phyloP scores from a whole-genome alignment of 2,888 invertebrate species.

The Eupithecia pulchellata region DNA sequence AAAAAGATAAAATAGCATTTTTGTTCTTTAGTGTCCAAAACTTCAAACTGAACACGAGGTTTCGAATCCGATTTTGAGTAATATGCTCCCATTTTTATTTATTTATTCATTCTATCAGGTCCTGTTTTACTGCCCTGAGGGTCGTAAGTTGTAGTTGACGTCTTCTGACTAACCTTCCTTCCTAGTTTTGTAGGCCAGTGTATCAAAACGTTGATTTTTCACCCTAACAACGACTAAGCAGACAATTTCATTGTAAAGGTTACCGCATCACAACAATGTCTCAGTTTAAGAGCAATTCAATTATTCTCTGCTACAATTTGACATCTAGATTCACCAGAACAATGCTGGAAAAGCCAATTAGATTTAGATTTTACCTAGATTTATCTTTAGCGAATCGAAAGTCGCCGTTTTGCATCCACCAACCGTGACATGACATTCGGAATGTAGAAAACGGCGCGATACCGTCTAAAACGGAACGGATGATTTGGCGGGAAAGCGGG shows the following conservation, averaged over 20 bases:
- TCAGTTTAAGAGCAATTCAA: conserved; percentile 14
- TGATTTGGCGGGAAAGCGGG: conserved; percentile 64
- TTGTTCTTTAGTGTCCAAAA: no score
- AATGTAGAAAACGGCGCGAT: conserved; percentile 54
- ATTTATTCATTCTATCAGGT: no score
- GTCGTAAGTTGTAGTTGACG: no score
- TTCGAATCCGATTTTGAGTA: no score
- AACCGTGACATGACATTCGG: conserved; percentile 66
- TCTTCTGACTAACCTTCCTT: no score
- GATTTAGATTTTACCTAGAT: conserved; percentile 49
- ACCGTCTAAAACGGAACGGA: conserved; percentile 45
- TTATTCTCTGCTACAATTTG: conserved; percentile 21
- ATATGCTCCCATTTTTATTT: no score
- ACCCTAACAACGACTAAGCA: background rate
- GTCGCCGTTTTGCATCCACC: conserved; percentile 62
- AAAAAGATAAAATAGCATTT: no score
- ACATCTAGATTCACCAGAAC: conserved; percentile 23
- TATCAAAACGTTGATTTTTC: no score
- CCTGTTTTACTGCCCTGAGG: no score
- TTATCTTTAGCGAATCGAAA: conserved; percentile 59
- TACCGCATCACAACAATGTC: background rate
- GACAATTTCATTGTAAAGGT: background rate
- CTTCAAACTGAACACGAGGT: no score
- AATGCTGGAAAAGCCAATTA: conserved; percentile 42
- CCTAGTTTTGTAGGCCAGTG: no score